phyloP scores from a whole-genome alignment of 2,113 vertebrate species.

The Xiphias gladius region DNA sequence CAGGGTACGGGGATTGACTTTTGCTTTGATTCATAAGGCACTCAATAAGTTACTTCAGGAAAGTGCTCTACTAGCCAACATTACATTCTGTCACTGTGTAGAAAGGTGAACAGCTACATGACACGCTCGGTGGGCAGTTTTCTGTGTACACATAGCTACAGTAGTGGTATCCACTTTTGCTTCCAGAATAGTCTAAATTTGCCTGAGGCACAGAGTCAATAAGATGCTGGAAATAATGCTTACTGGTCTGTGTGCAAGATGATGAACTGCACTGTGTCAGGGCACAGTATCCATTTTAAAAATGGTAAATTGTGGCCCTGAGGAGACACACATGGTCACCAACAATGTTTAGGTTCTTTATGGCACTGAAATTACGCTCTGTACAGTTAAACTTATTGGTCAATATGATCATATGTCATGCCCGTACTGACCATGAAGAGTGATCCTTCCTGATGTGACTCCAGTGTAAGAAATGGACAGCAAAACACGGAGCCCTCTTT shows the following conservation, averaged over 20 bases:
- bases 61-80: neutral
- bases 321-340: neutral
- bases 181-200: neutral
- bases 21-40: slow-evolving; percentile 59
- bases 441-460: neutral
- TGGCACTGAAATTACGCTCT: neutral
- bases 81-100: neutral
- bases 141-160: neutral
- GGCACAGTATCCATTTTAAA: neutral
- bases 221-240: neutral
- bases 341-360: neutral
- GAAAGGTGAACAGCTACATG: neutral
- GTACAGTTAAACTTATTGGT: neutral
- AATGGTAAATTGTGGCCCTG: neutral
- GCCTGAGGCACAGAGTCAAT: neutral
- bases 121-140: neutral
- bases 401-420: neutral
- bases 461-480: neutral
- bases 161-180: neutral
- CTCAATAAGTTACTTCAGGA: slow-evolving; percentile 10
- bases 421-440: neutral
- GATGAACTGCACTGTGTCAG: neutral
- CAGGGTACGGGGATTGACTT: slow-evolving; percentile 51
- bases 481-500: neutral
- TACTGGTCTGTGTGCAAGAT: neutral